phyloP scores from a whole-genome alignment of 2,888 invertebrate genomes.

The Metopia argyrocephala region DNA sequence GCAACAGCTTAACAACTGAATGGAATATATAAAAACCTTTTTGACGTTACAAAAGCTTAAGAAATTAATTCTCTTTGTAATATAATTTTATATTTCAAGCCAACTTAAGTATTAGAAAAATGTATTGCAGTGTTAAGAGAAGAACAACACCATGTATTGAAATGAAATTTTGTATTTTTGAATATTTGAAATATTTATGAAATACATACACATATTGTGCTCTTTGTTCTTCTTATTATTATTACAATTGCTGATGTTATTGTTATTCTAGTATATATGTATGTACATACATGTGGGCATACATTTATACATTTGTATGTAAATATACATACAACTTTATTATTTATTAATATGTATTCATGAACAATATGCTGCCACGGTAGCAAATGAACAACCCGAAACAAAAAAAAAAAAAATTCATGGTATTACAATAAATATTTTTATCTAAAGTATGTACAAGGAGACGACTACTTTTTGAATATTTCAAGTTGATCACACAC shows the following conservation, averaged over 20 bases:
- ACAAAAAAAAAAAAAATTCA: constrained; percentile 36
- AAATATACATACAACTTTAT: constrained; percentile 32
- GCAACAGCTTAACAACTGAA: constrained; percentile 6
- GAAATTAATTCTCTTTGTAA: constrained; percentile 39
- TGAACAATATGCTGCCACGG: constrained; percentile 58
- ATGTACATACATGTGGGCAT: no score
- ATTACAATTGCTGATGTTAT: not conserved
- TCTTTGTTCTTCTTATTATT: not conserved
- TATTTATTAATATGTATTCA: constrained; percentile 63
- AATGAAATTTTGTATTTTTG: constrained; percentile 46
- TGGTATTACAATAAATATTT: constrained; percentile 51
- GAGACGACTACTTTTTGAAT: constrained; percentile 30
- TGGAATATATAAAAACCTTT: constrained; percentile 42
- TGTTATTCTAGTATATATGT: not conserved
- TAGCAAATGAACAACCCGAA: not conserved
- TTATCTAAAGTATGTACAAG: constrained; percentile 40
- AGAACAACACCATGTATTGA: not conserved
- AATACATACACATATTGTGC: not conserved
- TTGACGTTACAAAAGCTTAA: constrained; percentile 22
- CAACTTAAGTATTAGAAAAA: not conserved
- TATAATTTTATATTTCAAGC: constrained; percentile 8
- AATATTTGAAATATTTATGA: constrained; percentile 62
- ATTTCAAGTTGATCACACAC: no score
- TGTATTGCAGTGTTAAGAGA: not conserved
- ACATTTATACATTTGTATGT: no score